phyloP scores from a whole-genome alignment of 2,888 invertebrate genomes.

The Papilio gigon region DNA sequence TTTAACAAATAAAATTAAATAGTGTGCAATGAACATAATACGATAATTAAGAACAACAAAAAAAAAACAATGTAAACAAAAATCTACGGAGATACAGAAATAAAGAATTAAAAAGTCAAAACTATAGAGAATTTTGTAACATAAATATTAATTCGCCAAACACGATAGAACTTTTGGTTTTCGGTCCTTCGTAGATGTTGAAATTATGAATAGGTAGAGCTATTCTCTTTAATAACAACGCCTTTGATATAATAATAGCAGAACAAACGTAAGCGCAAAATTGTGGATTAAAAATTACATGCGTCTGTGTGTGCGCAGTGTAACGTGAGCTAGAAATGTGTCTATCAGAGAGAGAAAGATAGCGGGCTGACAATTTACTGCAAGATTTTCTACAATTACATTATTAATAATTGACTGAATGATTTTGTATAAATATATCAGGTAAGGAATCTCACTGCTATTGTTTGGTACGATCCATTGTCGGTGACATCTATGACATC shows the following conservation, averaged over 20 bases:
- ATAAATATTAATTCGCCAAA: neutral
- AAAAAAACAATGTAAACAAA: neutral
- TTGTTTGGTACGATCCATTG: neutral
- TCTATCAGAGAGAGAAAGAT: neutral
- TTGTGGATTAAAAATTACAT: no score
- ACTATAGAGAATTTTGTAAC: neutral
- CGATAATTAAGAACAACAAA: neutral
- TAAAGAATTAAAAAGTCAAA: neutral
- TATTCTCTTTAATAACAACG: neutral
- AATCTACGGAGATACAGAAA: neutral
- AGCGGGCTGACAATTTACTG: neutral
- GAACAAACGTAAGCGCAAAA: neutral
- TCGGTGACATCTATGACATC: neutral
- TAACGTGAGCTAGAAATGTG: no score
- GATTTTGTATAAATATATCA: neutral
- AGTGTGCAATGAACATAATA: neutral
- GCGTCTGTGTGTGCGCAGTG: no score
- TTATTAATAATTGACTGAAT: neutral
- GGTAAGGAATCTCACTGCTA: no score
- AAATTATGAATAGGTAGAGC: neutral
- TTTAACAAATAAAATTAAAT: neutral
- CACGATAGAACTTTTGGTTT: neutral
- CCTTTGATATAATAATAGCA: constrained; percentile 9
- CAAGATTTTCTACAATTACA: neutral
- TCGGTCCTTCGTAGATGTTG: neutral